Conservation (phyloP, 2,888 invertebrate genomes). For the Agonum fuliginosum region DNA sequence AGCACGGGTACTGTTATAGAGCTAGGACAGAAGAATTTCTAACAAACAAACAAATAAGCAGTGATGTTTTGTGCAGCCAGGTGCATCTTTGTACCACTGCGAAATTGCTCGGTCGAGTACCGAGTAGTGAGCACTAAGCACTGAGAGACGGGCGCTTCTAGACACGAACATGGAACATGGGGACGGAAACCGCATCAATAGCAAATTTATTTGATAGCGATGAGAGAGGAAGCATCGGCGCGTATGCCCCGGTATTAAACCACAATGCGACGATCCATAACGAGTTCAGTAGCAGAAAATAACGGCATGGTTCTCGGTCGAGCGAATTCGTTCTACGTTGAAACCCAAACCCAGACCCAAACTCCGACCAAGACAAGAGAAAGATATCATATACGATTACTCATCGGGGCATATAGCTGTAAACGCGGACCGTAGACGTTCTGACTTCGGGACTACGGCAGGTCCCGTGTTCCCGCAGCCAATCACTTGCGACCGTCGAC, state of each 20-base stretch:
- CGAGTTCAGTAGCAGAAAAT: conserved; percentile 55
- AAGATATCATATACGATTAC: conserved; percentile 58
- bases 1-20: neutral
- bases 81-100: conserved; percentile 30
- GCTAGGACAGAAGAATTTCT: neutral
- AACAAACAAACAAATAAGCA: conserved; percentile 29
- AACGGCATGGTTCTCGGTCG: conserved; percentile 47
- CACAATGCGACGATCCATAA: conserved; percentile 53
- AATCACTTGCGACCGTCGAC: conserved; percentile 46
- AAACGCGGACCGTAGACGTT: conserved; percentile 37
- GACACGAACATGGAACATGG: conserved; percentile 3
- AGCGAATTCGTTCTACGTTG: conserved; percentile 33
- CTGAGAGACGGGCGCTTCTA: neutral
- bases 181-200: conserved; percentile 51
- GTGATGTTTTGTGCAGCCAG: conserved; percentile 41
- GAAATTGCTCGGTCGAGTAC: conserved; percentile 11
- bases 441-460: neutral
- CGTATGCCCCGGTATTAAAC: conserved; percentile 56
- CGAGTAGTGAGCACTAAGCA: neutral
- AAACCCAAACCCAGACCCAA: neutral
- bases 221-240: conserved; percentile 53
- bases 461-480: conserved; percentile 44
- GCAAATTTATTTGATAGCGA: conserved; percentile 56
- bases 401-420: conserved; percentile 59
- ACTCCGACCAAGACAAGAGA: conserved; percentile 39